phyloP scores from a whole-genome alignment of 2,113 vertebrate species.

The Chunga burmeisteri region DNA sequence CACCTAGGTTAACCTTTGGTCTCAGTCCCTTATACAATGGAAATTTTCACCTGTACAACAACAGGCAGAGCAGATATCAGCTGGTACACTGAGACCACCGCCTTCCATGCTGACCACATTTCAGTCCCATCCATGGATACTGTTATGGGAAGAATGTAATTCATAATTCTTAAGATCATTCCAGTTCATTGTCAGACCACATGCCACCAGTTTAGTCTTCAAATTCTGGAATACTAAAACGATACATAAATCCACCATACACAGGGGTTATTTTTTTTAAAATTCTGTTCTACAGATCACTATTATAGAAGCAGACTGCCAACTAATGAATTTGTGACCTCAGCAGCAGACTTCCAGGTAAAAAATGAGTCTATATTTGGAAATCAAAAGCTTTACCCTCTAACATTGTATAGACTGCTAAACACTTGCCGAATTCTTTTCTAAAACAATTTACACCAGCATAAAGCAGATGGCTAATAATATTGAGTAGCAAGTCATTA shows the following conservation, averaged over 20 bases:
- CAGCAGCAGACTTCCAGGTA: neutral
- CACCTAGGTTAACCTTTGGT: neutral
- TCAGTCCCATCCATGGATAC: neutral
- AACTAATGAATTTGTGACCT: neutral
- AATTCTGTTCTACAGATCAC: neutral
- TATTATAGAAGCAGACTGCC: neutral
- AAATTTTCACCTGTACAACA: neutral
- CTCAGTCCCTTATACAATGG: neutral
- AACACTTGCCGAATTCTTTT: neutral
- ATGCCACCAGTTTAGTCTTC: neutral
- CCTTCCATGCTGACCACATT: neutral
- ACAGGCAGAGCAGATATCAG: neutral
- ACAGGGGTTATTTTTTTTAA: neutral
- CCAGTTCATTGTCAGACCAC: neutral
- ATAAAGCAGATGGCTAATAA: constrained; percentile 2
- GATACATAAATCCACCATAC: neutral
- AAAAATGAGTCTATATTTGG: neutral
- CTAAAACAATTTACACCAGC: neutral
- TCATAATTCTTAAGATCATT: neutral
- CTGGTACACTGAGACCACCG: no score
- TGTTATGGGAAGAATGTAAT: neutral
- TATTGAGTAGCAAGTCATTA: neutral
- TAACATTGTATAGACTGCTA: neutral
- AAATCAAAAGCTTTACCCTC: neutral
- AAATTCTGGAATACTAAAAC: neutral